Evolutionary conservation across 2,888 invertebrate genomes (phyloP).

Genomic region (Pammene aurita): DNA sequence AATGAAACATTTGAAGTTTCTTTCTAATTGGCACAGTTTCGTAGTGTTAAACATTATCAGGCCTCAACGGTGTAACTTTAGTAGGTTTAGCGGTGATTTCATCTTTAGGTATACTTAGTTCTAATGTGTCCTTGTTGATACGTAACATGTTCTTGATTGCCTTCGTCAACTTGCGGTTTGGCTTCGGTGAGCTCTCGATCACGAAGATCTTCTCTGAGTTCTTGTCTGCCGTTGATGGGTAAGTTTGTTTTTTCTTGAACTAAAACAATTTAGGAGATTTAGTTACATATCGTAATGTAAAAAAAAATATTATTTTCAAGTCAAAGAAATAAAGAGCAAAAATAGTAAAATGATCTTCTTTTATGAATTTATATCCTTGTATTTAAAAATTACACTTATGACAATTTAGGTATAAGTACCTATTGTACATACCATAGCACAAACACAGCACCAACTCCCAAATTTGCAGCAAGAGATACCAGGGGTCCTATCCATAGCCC

Average conservation of each 20-base stretch:
- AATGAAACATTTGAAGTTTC: no score
- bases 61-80: slow-evolving; percentile 70
- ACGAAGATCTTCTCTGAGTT: slow-evolving; percentile 73
- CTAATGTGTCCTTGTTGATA: slow-evolving; percentile 69
- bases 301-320: background rate
- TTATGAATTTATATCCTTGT: no score
- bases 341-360: background rate
- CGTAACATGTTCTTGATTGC: slow-evolving; percentile 70
- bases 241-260: slow-evolving; percentile 55
- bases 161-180: slow-evolving; percentile 63
- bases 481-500: slow-evolving; percentile 84
- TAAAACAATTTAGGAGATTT: slow-evolving; percentile 47
- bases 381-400: no score
- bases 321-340: background rate
- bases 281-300: background rate
- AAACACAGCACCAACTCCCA: slow-evolving; percentile 73
- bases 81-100: slow-evolving; percentile 73
- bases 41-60: slow-evolving; percentile 50
- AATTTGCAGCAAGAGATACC: slow-evolving; percentile 76
- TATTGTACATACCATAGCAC: slow-evolving; percentile 55
- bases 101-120: slow-evolving; percentile 67
- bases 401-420: no score
- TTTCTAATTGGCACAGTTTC: background rate
- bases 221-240: slow-evolving; percentile 54
- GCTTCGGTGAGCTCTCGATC: slow-evolving; percentile 65